Evolutionary conservation across 2,797 vertebrate species (phyloP), one percentile per base, ranked within the genome.

Genomic region (Pseudotriccus pelzelni): DNA sequence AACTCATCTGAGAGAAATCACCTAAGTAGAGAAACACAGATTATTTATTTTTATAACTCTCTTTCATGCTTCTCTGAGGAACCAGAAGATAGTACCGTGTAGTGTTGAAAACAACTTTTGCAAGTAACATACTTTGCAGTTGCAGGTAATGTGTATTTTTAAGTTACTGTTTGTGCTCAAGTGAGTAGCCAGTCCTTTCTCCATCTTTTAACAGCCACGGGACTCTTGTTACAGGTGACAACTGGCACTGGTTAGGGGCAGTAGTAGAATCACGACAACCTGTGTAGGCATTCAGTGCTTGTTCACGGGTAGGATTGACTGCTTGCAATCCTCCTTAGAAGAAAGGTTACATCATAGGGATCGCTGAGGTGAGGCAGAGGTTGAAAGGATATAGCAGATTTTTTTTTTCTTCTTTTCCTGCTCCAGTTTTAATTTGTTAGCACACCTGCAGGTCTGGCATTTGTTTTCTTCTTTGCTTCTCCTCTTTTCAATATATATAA

Each of bases 361-460:
- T 77, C 55, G 84, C 53, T 62, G 44, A 91, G 94, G 86, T 94
- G 91, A 93, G 74, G n/a, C 52, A 66, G 69, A 52, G 83, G 59
- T 79, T 91, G 84, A 85, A 78, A 92, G 94, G 83, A 60, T 91
- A 24, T 28, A 90, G 60, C 69, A 85, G 70, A 64, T 13, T 46
- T 44, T 64, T 64, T 80, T 79, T 68, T 39, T 37, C 66, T 67
- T 88, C 36, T 74, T 94, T 89, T 87, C 72, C 93, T 91, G 39
- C 55, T 93, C 82, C 83, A n/a, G 21, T 77, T 69, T 67, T 76
- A 91, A 79, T 91, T 89, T 95, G 59, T 94, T 76, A 79, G 90
- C 93, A 86, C 96, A 97, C 91, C 94, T 96, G 96, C 87, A 89
- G 19, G 49, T 39, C 81, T 89, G 76, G 82, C 50, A 41, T 93